These are phyloP conservation scores for Armadillidium nasatum DNA, from an alignment of 1,140 invertebrate species.

Conservation along the genomic window DNA sequence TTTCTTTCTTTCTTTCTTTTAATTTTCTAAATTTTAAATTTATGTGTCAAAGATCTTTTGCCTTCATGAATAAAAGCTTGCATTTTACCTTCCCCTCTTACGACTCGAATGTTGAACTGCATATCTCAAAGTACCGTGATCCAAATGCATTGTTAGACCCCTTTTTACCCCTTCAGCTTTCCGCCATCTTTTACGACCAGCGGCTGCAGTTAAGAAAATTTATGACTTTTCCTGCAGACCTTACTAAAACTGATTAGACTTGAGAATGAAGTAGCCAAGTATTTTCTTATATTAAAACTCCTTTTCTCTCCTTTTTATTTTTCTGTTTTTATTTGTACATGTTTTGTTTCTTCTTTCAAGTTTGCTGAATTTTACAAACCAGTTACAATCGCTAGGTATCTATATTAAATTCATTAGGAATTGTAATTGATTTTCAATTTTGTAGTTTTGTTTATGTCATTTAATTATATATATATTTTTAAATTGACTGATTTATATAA, in stretches of 20 bases:
- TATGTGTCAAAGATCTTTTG: background rate
- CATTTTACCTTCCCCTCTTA: background rate
- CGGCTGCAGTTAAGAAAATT: slow-evolving; percentile 10
- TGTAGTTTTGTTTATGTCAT: no score
- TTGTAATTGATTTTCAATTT: no score
- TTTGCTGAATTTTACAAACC: no score
- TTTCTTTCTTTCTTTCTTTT: no score
- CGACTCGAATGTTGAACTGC: no score
- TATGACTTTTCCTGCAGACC: background rate
- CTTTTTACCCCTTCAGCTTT: background rate
- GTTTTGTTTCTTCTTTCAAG: no score
- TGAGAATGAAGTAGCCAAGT: background rate
- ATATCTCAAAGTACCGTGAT: background rate
- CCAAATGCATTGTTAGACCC: background rate
- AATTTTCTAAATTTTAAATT: background rate
- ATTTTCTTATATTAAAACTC: background rate
- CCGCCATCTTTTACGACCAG: background rate
- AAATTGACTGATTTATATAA: no score
- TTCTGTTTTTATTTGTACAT: no score
- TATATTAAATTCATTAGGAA: no score
- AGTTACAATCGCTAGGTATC: no score
- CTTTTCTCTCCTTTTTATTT: no score
- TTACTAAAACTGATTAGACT: background rate
- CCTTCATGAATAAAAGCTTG: background rate
- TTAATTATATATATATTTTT: no score